phyloP scores from a whole-genome alignment of 2,888 invertebrate genomes.

The Ypsolopha sequella region DNA sequence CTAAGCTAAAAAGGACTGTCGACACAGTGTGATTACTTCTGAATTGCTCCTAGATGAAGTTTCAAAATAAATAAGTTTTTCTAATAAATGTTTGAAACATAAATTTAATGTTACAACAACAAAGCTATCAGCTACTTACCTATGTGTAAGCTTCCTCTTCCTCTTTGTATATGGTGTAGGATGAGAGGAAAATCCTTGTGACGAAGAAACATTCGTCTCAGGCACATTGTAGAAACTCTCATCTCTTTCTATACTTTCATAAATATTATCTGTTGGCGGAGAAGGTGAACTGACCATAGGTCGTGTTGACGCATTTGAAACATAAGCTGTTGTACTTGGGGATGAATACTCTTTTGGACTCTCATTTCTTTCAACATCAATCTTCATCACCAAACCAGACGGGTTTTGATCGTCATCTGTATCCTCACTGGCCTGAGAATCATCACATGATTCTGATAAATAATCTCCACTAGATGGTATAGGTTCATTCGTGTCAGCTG shows the following conservation, averaged over 20 bases:
- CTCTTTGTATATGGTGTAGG: conserved; percentile 41
- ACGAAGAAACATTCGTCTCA: conserved; percentile 14
- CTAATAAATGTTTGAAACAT: too few species aligned
- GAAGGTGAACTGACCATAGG: conserved; percentile 26
- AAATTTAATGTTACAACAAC: too few species aligned
- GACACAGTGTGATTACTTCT: too few species aligned
- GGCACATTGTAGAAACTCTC: conserved; percentile 30
- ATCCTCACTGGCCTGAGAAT: conserved; percentile 34
- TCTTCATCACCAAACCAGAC: conserved; percentile 47
- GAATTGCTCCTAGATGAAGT: too few species aligned
- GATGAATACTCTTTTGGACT: conserved; percentile 23
- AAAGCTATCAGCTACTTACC: conserved; percentile 23
- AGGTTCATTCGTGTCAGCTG: conserved; percentile 23
- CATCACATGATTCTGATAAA: conserved; percentile 19
- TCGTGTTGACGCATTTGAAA: conserved; percentile 38
- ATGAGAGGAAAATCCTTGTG: conserved; percentile 14
- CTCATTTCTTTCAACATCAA: conserved; percentile 34
- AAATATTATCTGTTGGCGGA: conserved; percentile 26
- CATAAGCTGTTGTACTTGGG: conserved; percentile 23
- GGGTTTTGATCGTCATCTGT: conserved; percentile 27
- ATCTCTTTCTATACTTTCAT: conserved; percentile 41
- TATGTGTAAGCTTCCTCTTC: conserved; percentile 31
- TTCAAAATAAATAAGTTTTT: too few species aligned
- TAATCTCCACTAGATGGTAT: conserved; percentile 17
- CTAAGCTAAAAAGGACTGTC: too few species aligned